Evolutionary conservation across 2,797 vertebrate species (phyloP), one percentile per base, ranked within the genome.

Genomic region (Rhincodon typus): DNA sequence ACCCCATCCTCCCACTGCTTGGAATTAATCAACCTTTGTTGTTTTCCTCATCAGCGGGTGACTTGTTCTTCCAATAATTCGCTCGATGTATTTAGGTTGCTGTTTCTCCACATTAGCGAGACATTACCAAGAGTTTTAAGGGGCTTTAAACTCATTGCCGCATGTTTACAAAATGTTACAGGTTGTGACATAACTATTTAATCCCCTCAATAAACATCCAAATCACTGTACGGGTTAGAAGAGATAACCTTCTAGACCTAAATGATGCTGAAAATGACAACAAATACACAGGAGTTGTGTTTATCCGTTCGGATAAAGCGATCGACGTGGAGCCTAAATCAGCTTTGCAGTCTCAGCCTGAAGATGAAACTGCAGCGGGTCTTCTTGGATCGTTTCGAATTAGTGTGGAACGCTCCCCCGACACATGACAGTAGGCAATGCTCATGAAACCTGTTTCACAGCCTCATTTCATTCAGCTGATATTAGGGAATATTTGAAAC

Each of bases 251-350:
- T 66, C 50, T 4, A 87, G 0, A 46, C 46, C 79, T 53, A 46
- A 19, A 19, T 88, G 21, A 69, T 74, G 34, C 50, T 46, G 57
- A 23, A 62, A 27, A 13, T 23, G 23, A 38, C 50, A 42, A n/a
- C 13, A 77, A 62, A 46, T 84, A 13, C 8, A 79, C 86, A 46
- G 46, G 19, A 27, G 62, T 25, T 38, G 17, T 42, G n/a, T 4
- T 94, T 15, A 94, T 17, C 94, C 69, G 27, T 53, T 77, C 1
- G 10, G 30, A 74, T 53, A 57, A 95, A 3, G 34, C 4, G 23
- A 17, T 12, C 50, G 42, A n/a, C 53, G 94, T 95, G 84, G 0
- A 96, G 94, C 94, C 96, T 96, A 97, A 97, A 97, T 96, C 97
- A 96, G 96, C 96, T 97, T 96, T 96, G 94, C 74, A 70, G 69